Evolutionary conservation across 2,113 vertebrate species (phyloP), one percentile per base, ranked within the genome.

Genomic region (Poicephalus gulielmi): DNA sequence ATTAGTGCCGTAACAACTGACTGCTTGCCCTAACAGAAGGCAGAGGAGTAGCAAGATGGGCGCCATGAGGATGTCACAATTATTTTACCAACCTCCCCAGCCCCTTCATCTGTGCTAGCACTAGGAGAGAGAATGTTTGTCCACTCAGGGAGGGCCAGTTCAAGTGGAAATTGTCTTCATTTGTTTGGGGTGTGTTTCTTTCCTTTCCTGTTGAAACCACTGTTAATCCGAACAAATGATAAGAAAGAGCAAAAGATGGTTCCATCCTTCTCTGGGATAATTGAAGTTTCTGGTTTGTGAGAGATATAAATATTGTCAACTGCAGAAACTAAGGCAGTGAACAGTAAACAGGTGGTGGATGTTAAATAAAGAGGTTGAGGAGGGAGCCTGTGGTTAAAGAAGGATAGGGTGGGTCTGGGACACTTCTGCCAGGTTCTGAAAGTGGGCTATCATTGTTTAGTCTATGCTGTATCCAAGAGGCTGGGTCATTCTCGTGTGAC

Each of bases 361-460:
- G 69, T 91, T 94, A 90, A 92, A 60, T 79, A 28, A 66, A 83
- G 80, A 59, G 69, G 86, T n/a, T 57, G 68, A 73, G 57, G 30
- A 79, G n/a, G 24, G 43, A 94, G 60, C 17, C 50, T 88, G 76
- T 86, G 93, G 47, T 90, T 70, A 57, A 80, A 88, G 71, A 62
- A 83, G 44, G 71, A 53, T 68, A n/a, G 76, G 43, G 19, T 78
- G 43, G 86, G 55, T 23, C 62, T 70, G 60, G 23, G 24, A 83
- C 11, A 3, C 35, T 88, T 70, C n/a, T 94, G 86, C 80, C 76
- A 68, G 76, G 88, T 90, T 86, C 79, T 88, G 92, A 46, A 90
- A 94, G 68, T 60, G 79, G 50, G 39, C 70, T 93, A 16, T 79
- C 81, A 23, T 80, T 96, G 94, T 93, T 88, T 95, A 90, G 92